phyloP scores from a whole-genome alignment of 2,113 vertebrate species.

The Brienomyrus brachyistius region DNA sequence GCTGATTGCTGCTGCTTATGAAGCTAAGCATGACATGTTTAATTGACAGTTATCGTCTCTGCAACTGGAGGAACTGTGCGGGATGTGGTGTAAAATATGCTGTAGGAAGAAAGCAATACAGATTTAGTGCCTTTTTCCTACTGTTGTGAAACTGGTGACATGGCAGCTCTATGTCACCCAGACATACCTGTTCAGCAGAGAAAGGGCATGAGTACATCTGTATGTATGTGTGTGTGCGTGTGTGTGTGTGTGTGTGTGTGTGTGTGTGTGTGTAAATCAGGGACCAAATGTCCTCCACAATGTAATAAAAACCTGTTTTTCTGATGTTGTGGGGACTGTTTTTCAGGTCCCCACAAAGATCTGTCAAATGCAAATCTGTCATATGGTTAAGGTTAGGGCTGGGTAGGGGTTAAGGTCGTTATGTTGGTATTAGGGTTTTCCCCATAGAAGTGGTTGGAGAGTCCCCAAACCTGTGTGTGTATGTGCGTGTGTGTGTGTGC shows the following conservation, averaged over 20 bases:
- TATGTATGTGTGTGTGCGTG: background rate
- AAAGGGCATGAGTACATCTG: background rate
- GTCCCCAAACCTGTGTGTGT: too few species aligned
- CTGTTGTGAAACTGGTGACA: background rate
- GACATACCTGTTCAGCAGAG: background rate
- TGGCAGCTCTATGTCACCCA: background rate
- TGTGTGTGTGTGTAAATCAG: background rate
- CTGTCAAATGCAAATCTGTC: too few species aligned
- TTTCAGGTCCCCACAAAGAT: too few species aligned
- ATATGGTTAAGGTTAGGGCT: too few species aligned
- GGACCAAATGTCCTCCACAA: background rate
- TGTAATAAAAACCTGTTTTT: too few species aligned
- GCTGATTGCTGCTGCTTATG: background rate
- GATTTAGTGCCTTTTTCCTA: background rate
- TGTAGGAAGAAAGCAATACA: background rate
- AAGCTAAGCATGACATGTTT: background rate
- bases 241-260: background rate
- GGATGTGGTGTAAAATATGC: background rate
- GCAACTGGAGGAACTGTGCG: background rate
- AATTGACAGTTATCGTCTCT: background rate
- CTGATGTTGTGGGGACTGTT: too few species aligned
- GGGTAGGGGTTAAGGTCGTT: too few species aligned
- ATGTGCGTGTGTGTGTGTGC: too few species aligned
- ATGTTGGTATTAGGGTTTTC: too few species aligned
- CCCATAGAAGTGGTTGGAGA: too few species aligned